Evolutionary conservation across 2,888 invertebrate genomes (phyloP).

Genomic region (Megastigmus dorsalis): DNA sequence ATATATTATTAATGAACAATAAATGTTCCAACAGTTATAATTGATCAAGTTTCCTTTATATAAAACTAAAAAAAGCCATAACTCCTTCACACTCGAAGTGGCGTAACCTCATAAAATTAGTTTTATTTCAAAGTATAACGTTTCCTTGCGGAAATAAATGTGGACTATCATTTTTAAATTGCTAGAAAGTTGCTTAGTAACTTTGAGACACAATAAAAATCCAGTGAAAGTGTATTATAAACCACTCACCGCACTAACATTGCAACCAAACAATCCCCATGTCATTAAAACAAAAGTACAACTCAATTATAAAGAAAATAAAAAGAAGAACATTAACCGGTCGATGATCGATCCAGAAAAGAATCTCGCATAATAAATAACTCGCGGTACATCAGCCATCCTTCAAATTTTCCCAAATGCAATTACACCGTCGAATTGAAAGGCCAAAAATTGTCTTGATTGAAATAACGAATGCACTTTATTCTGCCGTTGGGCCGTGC

Average conservation of each 20-base stretch:
- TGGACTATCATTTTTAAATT: background rate
- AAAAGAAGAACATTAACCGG: too few relatives aligned
- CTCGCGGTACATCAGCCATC: background rate
- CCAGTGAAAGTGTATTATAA: slow-evolving; percentile 27
- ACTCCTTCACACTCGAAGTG: too few relatives aligned
- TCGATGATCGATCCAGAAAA: too few relatives aligned
- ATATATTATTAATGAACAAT: too few relatives aligned
- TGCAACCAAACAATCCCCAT: too few relatives aligned
- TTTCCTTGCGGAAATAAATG: background rate
- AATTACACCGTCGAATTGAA: slow-evolving; percentile 7
- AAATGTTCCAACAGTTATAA: too few relatives aligned
- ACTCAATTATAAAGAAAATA: too few relatives aligned
- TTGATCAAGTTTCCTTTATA: too few relatives aligned
- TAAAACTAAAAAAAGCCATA: too few relatives aligned
- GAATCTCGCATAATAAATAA: background rate
- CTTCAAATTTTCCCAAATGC: background rate
- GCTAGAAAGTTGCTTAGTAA: slow-evolving; percentile 32
- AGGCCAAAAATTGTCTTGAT: background rate
- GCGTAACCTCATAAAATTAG: too few relatives aligned
- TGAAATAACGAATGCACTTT: slow-evolving; percentile 20
- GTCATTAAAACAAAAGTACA: too few relatives aligned
- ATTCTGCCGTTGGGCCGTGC: background rate
- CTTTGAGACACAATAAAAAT: background rate
- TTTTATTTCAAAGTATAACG: background rate
- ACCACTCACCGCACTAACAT: too few relatives aligned